A percentile compares a stretch with the other conserved stretches of the same genome.
Conservation (phyloP, 1,140 invertebrate species). For the Sminthurinus signatus region DNA sequence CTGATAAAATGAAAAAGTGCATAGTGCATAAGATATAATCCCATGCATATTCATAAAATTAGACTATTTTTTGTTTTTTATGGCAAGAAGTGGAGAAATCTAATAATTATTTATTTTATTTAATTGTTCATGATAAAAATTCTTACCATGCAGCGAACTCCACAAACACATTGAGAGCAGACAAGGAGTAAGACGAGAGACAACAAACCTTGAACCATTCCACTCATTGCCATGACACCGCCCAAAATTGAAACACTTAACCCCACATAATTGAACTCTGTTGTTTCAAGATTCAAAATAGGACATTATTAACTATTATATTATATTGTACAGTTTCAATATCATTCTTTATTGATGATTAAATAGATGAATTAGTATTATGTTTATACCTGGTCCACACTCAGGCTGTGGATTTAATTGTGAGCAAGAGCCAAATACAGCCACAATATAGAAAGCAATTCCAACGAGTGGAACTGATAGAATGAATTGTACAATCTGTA, state of each 20-base stretch:
- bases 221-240: conserved; percentile 32
- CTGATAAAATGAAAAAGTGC: too few species aligned
- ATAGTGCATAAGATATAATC: not conserved
- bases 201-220: conserved; percentile 35
- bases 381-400: conserved; percentile 15
- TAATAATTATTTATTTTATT: not conserved
- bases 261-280: not conserved
- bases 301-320: not conserved
- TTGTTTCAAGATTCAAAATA: not conserved
- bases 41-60: not conserved
- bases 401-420: conserved; percentile 24
- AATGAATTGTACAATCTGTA: conserved; percentile 38
- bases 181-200: conserved; percentile 36
- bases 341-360: not conserved
- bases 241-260: conserved; percentile 25
- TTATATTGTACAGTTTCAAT: not conserved
- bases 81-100: not conserved
- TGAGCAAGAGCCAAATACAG: conserved; percentile 38
- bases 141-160: conserved; percentile 39
- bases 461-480: conserved; percentile 33
- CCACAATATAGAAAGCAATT: conserved; percentile 37
- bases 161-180: conserved; percentile 36
- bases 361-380: not conserved
- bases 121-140: not conserved
- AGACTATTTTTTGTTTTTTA: not conserved